Evolutionary conservation across 2,797 vertebrate species (phyloP).

Genomic region (Pipistrellus pipistrellus): DNA sequence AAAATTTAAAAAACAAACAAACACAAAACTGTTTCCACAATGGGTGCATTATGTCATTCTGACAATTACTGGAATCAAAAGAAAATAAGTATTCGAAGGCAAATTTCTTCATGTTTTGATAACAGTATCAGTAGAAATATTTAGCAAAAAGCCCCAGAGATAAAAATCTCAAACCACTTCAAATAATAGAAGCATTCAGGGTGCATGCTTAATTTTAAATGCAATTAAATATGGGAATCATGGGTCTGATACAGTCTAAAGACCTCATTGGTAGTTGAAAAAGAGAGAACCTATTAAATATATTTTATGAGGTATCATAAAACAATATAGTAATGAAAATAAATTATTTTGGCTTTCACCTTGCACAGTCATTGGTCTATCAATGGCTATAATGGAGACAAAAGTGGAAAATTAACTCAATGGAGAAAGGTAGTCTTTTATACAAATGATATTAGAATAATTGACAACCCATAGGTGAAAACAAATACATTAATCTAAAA

Average conservation of each 20-base stretch:
- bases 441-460: not conserved
- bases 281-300: not conserved
- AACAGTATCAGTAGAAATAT: not conserved
- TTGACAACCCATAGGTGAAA: rapidly evolving
- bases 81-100: not conserved
- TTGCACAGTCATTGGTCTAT: not conserved
- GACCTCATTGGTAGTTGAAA: no score
- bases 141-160: conserved; percentile 10
- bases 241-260: not conserved
- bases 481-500: not conserved
- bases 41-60: not conserved
- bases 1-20: not conserved
- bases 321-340: not conserved
- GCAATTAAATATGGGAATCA: not conserved
- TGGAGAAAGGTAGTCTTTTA: not conserved
- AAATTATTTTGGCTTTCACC: not conserved
- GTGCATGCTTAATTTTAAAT: not conserved
- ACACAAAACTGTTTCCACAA: not conserved
- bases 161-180: conserved; percentile 8
- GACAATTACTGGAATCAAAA: conserved; percentile 18
- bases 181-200: not conserved
- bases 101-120: conserved; percentile 54
- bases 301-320: not conserved
- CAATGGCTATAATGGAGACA: not conserved
- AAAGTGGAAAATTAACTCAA: not conserved